Evolutionary conservation across 2,113 vertebrate genomes (phyloP).

Genomic region (Oenanthe melanoleuca): DNA sequence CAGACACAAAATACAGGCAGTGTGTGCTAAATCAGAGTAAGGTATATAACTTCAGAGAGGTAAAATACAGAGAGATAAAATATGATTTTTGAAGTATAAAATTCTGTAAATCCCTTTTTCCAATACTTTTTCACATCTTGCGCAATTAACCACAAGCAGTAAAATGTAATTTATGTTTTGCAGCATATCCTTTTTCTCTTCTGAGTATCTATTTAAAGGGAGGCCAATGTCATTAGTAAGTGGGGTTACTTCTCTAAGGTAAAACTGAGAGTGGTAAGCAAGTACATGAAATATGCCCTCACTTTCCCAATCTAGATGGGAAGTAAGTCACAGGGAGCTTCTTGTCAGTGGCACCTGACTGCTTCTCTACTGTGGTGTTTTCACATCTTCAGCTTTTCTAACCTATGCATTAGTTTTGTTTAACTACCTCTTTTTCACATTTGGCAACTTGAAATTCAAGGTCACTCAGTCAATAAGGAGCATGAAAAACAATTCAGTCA

Average conservation of each 20-base stretch:
- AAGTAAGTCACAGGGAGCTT: neutral
- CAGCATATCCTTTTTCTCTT: neutral
- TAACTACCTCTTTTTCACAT: neutral
- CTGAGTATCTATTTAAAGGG: neutral
- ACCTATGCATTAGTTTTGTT: neutral
- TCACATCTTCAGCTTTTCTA: constrained; percentile 11
- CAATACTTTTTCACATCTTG: neutral
- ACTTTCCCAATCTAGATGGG: neutral
- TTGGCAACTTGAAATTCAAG: neutral
- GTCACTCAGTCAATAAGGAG: neutral
- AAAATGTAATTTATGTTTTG: neutral
- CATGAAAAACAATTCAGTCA: neutral
- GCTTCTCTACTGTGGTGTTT: neutral
- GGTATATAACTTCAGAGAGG: neutral
- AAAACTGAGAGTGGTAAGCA: neutral
- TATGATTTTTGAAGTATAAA: neutral
- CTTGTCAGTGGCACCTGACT: neutral
- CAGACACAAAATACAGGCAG: neutral
- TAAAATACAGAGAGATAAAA: neutral
- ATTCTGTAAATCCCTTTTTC: neutral
- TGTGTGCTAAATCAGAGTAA: neutral
- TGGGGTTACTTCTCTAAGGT: neutral
- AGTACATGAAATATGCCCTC: neutral
- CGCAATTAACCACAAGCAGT: neutral
- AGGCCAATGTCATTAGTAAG: neutral